Base-by-base conservation (phyloP, 2,113 vertebrate genomes). In the Ammodytes dubius region DNA sequence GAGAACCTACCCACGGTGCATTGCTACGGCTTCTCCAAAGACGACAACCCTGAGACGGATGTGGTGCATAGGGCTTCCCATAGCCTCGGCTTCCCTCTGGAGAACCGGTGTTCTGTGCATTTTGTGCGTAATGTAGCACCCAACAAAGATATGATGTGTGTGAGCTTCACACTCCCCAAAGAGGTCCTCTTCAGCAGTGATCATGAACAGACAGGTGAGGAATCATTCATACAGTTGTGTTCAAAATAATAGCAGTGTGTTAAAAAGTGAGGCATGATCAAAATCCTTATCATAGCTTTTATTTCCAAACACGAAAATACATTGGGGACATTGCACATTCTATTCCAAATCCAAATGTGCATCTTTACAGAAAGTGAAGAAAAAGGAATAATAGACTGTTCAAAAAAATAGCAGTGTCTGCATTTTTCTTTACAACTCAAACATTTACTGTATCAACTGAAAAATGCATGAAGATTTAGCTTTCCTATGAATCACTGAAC, bases 101-200 rank as follows among this genome's bases (percentile, higher is more conserved):
- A 94, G 7, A 88, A 92, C 1, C 84, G 71, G 11, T 97, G 96
- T 79, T 96, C 96, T 0, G 90, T 97, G 2, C 95, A 97, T 87
- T 93, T 92, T 69, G 98, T 99, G 60, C 96, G 98, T 65, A 98
- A 99, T 0, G 98, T 99, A 46, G 96, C 98, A 0, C 98, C 98
- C 0, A 98, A 96, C 92, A 99, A 99, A 92, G 97, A 99, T 80
- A 99, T 99, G 98, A 91, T 99, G 92, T 98, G 98, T 81, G 92
- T 98, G 72, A 97, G 92, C 66, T 99, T 99, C 90, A 93, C 85
- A 64, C 2, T 99, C 39, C 97, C 97, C 13, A 92, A 87, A 0
- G 90, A 96, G 0, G 79, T 97, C 40, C 94, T 99, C 56, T 98
- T 95, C 90, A 87, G 91, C 91, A 81, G 86, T 7, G 85, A 92